Conservation (phyloP, 2,888 invertebrate species). For the Cosmia pyralina region DNA sequence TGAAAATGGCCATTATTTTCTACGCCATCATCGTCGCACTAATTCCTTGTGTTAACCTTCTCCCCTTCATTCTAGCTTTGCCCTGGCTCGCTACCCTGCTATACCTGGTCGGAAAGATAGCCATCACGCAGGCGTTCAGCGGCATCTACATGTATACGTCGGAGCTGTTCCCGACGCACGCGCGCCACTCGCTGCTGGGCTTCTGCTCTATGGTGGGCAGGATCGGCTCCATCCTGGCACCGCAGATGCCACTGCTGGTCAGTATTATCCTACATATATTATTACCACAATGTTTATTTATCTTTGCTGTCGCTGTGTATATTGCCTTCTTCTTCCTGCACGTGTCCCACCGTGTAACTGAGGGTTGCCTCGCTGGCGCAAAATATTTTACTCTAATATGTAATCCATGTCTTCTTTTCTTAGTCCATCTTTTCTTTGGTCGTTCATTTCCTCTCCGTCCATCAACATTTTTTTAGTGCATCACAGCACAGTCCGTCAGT, state of each 20-base stretch:
- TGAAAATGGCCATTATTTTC: neutral
- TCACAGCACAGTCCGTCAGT: too few species aligned
- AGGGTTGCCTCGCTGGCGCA: neutral
- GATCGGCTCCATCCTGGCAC: conserved; percentile 93
- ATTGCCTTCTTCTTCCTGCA: neutral
- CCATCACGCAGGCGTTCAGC: conserved; percentile 92
- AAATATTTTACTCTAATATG: too few species aligned
- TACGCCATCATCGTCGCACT: neutral
- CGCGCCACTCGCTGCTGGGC: conserved; percentile 92
- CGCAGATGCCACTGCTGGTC: conserved; percentile 92
- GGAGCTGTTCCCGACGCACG: conserved; percentile 93
- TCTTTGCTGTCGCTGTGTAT: neutral
- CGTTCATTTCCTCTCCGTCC: neutral
- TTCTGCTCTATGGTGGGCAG: conserved; percentile 94
- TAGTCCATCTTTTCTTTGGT: neutral
- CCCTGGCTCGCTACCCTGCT: conserved; percentile 83
- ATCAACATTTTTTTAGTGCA: neutral
- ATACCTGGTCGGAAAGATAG: conserved; percentile 92
- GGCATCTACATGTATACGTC: conserved; percentile 93
- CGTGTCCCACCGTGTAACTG: too few species aligned
- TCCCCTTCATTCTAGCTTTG: conserved; percentile 69
- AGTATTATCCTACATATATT: conserved; percentile 14
- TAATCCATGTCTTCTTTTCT: too few species aligned
- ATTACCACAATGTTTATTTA: neutral
- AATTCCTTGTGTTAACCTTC: neutral